Percentiles rank a stretch among this genome's conserved stretches.
phyloP scores from a whole-genome alignment of 1,140 invertebrate species.

The Calycopis cecrops region DNA sequence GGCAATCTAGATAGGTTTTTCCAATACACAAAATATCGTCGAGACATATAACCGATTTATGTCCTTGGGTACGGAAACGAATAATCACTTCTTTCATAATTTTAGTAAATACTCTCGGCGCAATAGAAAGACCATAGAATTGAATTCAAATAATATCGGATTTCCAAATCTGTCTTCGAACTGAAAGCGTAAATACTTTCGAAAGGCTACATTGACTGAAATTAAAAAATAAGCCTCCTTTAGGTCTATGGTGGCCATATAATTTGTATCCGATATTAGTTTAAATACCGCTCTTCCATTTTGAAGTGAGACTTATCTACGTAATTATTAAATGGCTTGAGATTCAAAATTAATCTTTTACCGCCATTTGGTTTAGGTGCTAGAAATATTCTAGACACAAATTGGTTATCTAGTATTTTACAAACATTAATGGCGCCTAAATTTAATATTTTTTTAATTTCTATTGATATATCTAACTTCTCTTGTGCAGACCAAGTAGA shows the following conservation, averaged over 20 bases:
- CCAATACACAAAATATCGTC: constrained; percentile 29
- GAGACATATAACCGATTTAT: constrained; percentile 21
- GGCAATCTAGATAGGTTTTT: constrained; percentile 13
- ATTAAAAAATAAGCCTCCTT: constrained; percentile 31
- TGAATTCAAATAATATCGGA: constrained; percentile 22
- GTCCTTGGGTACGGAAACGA: constrained; percentile 18
- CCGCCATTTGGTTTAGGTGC: too few species aligned
- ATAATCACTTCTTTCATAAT: constrained; percentile 24
- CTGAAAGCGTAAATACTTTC: constrained; percentile 25
- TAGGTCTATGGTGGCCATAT: constrained; percentile 28
- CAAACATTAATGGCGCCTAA: too few species aligned
- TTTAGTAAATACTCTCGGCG: constrained; percentile 26
- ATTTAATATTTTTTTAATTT: too few species aligned
- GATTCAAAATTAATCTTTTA: too few species aligned
- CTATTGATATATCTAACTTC: too few species aligned
- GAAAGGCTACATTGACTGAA: constrained; percentile 5
- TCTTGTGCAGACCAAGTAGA: too few species aligned
- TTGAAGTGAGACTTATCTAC: constrained; percentile 25
- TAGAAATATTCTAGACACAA: too few species aligned
- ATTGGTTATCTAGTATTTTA: too few species aligned
- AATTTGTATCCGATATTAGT: constrained; percentile 19
- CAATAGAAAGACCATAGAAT: not conserved
- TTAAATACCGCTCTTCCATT: constrained; percentile 27
- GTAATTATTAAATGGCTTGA: too few species aligned
- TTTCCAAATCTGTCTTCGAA: constrained; percentile 7